These are phyloP conservation scores for Lutraria rhynchaena DNA, from an alignment of 1,140 invertebrate species.

Conservation along the genomic window DNA sequence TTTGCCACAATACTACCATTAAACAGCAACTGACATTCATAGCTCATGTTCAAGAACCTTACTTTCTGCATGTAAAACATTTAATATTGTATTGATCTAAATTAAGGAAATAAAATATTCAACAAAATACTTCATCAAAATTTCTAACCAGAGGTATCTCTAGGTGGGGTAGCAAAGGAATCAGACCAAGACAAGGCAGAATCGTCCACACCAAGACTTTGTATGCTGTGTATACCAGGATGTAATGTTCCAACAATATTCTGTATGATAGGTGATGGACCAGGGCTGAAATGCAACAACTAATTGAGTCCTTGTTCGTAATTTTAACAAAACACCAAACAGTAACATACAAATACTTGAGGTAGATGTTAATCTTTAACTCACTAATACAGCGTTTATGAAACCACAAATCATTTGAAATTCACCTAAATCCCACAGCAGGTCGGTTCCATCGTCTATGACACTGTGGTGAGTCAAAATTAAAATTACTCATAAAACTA, in stretches of 20 bases:
- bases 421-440: conserved; percentile 22
- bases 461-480: not conserved
- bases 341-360: too few relatives aligned
- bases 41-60: too few relatives aligned
- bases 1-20: too few relatives aligned
- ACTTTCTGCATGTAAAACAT: too few relatives aligned
- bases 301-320: not conserved
- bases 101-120: too few relatives aligned
- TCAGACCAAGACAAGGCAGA: conserved; percentile 35
- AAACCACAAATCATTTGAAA: too few relatives aligned
- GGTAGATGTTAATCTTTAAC: too few relatives aligned
- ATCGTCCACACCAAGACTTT: conserved; percentile 42
- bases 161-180: conserved; percentile 44
- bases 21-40: too few relatives aligned
- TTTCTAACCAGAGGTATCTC: too few relatives aligned
- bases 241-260: not conserved
- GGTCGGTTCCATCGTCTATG: conserved; percentile 1
- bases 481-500: not conserved
- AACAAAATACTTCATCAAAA: too few relatives aligned
- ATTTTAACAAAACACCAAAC: not conserved
- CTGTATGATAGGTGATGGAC: conserved; percentile 20
- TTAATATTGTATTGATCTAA: too few relatives aligned
- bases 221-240: conserved; percentile 4
- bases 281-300: not conserved
- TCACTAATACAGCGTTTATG: too few relatives aligned